Percentiles rank a stretch among this genome's conserved stretches.
Conservation (phyloP, 37 sponge, comb jelly and placozoan genomes). For the Diacarnus erythraeanus region DNA sequence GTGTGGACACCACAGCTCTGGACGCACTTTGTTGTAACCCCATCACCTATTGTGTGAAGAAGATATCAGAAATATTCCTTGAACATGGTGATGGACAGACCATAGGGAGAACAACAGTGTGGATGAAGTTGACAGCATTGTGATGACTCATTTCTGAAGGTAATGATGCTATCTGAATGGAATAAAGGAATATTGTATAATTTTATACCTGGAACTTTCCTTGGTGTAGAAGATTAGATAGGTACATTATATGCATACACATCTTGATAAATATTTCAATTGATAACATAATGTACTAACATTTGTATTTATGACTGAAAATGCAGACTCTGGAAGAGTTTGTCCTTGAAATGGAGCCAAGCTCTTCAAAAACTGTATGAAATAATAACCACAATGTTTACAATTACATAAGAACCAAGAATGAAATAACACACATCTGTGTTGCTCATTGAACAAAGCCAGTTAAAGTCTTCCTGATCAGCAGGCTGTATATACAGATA, state of each 20-base stretch:
- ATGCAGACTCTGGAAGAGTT: not conserved
- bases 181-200: not conserved
- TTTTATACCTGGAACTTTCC: not conserved
- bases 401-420: too few species aligned
- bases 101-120: not conserved
- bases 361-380: not conserved
- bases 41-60: not conserved
- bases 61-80: not conserved
- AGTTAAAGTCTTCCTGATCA: not conserved
- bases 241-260: too few species aligned
- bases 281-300: too few species aligned
- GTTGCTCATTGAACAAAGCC: not conserved
- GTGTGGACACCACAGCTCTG: not conserved
- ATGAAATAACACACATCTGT: not conserved
- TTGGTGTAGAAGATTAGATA: too few species aligned
- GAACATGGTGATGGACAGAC: not conserved
- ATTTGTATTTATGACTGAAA: not conserved
- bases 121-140: not conserved
- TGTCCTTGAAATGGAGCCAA: not conserved
- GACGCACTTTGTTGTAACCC: slow-evolving; percentile 1
- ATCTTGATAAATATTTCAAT: too few species aligned
- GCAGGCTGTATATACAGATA: not conserved
- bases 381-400: too few species aligned
- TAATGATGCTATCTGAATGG: not conserved
- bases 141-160: not conserved